Evolutionary conservation across 2,797 vertebrate species (phyloP), one percentile per base, ranked within the genome.

Genomic region (Erpetoichthys calabaricus): DNA sequence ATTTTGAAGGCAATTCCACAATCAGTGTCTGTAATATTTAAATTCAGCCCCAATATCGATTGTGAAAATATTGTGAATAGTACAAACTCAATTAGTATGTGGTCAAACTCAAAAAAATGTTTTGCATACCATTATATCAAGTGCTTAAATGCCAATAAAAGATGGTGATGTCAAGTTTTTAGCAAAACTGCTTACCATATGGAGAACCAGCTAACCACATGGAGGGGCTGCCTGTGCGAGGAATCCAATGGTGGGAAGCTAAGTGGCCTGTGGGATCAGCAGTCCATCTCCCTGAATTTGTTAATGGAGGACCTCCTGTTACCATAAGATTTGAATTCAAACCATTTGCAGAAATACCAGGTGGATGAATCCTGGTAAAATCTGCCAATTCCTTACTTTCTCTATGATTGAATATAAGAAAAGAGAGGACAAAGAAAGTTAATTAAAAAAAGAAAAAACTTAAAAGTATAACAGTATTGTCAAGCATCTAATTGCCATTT

Each of bases 341-440:
- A 64, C 90, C 78, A 0, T 85, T 86, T 0, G 85, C 67, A 44
- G 91, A 76, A 1, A 90, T 81, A 63, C 89, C 69, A 0, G 85
- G 65, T 0, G 90, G 86, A 68, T 94, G 94, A 64, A 97, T 85
- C 60, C 89, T 89, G 50, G 92, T 84, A 60, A 91, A 86, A 67
- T 98, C 93, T 0, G 90, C 84, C 75, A 98, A 75, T 69, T 96
- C 92, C 71, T 99, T 99, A 66, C 88, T 91, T 73, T 97, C 93
- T 77, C 96, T 98, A 25, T 25, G 25, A 53, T 5, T 5, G 8
- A 6, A 41, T 57, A 44, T 46, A 49, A 5, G 45, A 50, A 6
- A 49, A 5, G 45, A 50, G 6, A 58, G 6, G 10, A 8, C 43
- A 51, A 44, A 44, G 8, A 2, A 42, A 25, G 42, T 25, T 25